phyloP scores from a whole-genome alignment of 1,140 invertebrate species.

The Brachionus plicatilis region DNA sequence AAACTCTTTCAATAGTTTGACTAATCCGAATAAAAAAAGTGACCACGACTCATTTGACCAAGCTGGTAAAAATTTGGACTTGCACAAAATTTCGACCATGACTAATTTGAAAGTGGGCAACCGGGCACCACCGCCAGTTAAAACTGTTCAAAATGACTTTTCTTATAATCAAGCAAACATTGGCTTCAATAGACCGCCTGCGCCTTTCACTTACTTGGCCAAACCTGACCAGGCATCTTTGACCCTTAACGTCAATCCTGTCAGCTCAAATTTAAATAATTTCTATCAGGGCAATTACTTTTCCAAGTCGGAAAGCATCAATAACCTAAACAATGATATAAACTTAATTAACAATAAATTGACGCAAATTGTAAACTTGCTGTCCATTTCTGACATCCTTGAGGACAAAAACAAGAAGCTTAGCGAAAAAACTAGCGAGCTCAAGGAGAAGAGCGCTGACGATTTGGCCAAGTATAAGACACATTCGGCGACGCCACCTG shows the following conservation, averaged over 20 bases:
- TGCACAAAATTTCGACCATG: not conserved
- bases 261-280: not conserved
- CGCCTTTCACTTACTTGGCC: not conserved
- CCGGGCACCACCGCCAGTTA: not conserved
- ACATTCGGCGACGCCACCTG: not conserved
- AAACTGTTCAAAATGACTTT: not conserved
- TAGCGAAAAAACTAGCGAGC: not conserved
- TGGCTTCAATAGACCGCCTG: not conserved
- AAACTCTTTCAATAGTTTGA: conserved; percentile 15
- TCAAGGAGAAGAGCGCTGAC: not conserved
- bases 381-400: not conserved
- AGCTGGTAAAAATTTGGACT: not conserved
- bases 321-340: not conserved
- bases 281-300: not conserved
- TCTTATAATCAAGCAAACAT: not conserved
- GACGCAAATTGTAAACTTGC: not conserved
- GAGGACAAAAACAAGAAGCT: not conserved
- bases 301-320: not conserved
- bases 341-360: conserved; percentile 22
- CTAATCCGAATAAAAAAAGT: not conserved
- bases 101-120: not conserved
- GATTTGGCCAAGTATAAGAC: not conserved
- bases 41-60: not conserved
- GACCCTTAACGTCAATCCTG: not conserved
- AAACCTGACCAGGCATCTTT: not conserved